A percentile compares a stretch with the other conserved stretches of the same genome.
phyloP scores from a whole-genome alignment of 2,888 invertebrate genomes.

The Choreutis nemorana region DNA sequence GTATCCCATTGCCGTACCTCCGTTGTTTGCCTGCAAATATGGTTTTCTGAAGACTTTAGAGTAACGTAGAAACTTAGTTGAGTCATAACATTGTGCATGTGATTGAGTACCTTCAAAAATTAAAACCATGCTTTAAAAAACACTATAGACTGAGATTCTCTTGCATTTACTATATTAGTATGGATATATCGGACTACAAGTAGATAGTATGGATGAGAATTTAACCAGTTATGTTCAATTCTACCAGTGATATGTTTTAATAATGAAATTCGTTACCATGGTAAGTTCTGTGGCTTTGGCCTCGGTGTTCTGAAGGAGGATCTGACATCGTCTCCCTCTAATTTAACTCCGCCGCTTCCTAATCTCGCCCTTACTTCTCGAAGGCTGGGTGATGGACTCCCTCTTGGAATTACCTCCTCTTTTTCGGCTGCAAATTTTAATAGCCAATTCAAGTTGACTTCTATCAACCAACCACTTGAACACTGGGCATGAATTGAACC shows the following conservation, averaged over 20 bases:
- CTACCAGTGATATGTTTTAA: background rate
- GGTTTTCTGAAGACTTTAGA: background rate
- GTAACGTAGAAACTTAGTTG: too few species aligned
- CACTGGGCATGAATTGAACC: too few species aligned
- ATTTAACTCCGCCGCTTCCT: conserved; percentile 66
- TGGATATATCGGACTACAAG: too few species aligned
- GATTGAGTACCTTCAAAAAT: too few species aligned
- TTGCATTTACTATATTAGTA: too few species aligned
- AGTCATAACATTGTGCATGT: too few species aligned
- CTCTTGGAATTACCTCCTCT: conserved; percentile 41
- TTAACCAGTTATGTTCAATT: too few species aligned
- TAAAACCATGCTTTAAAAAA: too few species aligned
- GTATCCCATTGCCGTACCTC: conserved; percentile 84
- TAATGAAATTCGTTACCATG: conserved; percentile 26
- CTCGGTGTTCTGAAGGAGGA: conserved; percentile 75
- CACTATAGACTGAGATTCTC: too few species aligned
- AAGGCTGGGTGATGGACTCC: conserved; percentile 67
- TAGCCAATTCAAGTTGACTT: too few species aligned
- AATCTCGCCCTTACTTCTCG: conserved; percentile 70
- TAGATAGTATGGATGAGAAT: too few species aligned
- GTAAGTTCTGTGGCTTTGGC: conserved; percentile 52
- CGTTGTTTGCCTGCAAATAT: conserved; percentile 65
- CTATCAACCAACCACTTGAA: too few species aligned
- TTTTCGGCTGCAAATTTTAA: conserved; percentile 61
- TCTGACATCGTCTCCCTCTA: conserved; percentile 46